Percentiles rank a stretch among this genome's conserved stretches.
phyloP scores from a whole-genome alignment of 2,113 vertebrate species.

The Sturnus vulgaris region DNA sequence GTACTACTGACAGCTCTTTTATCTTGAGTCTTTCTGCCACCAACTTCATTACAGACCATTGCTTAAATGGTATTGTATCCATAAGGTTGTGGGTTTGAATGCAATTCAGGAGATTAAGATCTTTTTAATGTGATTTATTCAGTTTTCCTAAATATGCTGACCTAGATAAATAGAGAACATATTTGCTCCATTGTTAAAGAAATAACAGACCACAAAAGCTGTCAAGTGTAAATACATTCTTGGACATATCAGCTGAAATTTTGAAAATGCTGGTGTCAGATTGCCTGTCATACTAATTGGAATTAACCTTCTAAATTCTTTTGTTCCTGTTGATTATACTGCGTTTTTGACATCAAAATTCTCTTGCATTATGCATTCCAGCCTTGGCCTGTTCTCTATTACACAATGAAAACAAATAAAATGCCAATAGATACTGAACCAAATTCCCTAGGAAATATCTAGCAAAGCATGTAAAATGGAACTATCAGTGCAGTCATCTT shows the following conservation, averaged over 20 bases:
- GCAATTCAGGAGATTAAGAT: background rate
- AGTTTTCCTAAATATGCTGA: slow-evolving; percentile 29
- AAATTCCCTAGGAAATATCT: background rate
- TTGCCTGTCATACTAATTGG: background rate
- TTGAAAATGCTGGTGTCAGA: slow-evolving; percentile 23
- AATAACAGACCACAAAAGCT: slow-evolving; percentile 3
- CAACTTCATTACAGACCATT: background rate
- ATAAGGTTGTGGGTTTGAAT: background rate
- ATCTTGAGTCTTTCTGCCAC: background rate
- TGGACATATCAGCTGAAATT: slow-evolving; percentile 12
- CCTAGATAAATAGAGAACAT: background rate
- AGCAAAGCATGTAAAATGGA: background rate
- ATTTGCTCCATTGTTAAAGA: slow-evolving; percentile 26
- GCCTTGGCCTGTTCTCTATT: background rate
- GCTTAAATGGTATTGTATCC: background rate
- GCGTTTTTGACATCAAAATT: background rate
- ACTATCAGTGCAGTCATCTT: background rate
- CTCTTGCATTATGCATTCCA: background rate
- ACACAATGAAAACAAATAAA: background rate
- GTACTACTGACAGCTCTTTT: background rate
- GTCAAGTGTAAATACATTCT: background rate
- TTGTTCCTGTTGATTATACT: slow-evolving; percentile 10
- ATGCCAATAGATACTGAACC: background rate
- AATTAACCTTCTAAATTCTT: slow-evolving; percentile 17
- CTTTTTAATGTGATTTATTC: slow-evolving; percentile 23